phyloP scores from a whole-genome alignment of 2,888 invertebrate genomes.

The Eupithecia vulgata region DNA sequence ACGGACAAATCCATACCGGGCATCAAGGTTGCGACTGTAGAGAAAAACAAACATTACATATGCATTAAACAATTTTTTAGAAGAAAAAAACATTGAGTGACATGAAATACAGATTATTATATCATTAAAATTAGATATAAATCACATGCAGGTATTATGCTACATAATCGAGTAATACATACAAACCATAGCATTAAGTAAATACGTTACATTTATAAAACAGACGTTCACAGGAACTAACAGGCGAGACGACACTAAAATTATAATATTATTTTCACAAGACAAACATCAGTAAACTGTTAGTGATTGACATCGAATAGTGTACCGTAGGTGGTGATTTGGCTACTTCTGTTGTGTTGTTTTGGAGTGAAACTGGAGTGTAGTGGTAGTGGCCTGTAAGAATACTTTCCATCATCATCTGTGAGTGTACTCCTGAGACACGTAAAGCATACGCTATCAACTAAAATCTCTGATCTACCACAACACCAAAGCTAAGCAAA shows the following conservation, averaged over 20 bases:
- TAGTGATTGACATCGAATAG: conserved; percentile 54
- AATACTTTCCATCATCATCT: conserved; percentile 49
- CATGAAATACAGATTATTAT: background rate
- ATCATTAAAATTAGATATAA: conserved; percentile 4
- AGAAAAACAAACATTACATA: conserved; percentile 37
- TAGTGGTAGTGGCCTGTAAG: conserved; percentile 76
- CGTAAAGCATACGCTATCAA: conserved; percentile 37
- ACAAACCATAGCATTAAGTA: conserved; percentile 6
- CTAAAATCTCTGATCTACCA: conserved; percentile 38
- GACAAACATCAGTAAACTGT: conserved; percentile 54
- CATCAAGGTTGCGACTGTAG: conserved; percentile 80
- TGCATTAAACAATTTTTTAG: background rate
- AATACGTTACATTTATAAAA: conserved; percentile 11
- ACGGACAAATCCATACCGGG: conserved; percentile 86
- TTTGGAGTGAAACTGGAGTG: conserved; percentile 65
- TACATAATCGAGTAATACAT: background rate
- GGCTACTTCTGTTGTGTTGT: conserved; percentile 64
- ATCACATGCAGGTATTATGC: conserved; percentile 55
- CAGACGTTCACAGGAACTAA: conserved; percentile 16
- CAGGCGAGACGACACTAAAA: conserved; percentile 20
- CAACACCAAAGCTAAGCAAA: conserved; percentile 57
- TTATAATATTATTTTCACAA: conserved; percentile 28
- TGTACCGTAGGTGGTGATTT: conserved; percentile 73
- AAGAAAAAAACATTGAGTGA: background rate
- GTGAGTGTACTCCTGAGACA: conserved; percentile 24